Evolutionary conservation across 1,140 invertebrate genomes (phyloP), one percentile per base, ranked within the genome.

Genomic region (Asbolus verrucosus): DNA sequence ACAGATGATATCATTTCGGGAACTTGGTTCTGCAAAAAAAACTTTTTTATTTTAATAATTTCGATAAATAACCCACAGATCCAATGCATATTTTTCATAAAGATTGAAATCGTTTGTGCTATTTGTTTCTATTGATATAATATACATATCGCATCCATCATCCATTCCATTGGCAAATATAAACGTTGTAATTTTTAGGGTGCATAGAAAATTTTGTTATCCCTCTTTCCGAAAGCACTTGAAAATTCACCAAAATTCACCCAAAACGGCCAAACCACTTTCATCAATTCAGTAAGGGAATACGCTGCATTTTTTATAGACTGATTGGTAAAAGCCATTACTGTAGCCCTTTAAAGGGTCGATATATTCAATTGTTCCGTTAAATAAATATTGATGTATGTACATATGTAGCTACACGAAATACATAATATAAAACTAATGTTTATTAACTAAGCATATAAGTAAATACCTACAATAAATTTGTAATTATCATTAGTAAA

Each of bases 171-270:
- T n/a, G n/a, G n/a, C n/a, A n/a, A n/a, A n/a, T n/a, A n/a, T n/a
- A n/a, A n/a, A 11, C 15, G 15, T 3, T 41, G 38, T 6, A 41
- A 6, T 41, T 11, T 13, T 41, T 2, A 46, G 41, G 41, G 36
- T 63, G 36, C 33, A 39, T 54, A 54, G 3, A 27, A 24, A 24
- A 27, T 27, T 38, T 54, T n/a, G n/a, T n/a, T n/a, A n/a, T n/a
- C n/a, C n/a, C 18, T 50, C 24, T 33, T 67, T 5, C 27, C 14
- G 33, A 31, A 8, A 31, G 15, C 41, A 38, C 46, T 67, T 46
- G 65, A 67, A 67, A 36, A 46, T 70, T 66, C 65, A 38, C 63
- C 46, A 54, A 41, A 60, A 46, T 11, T 46, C 38, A 36, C 11
- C 39, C 33, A 63, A 63, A 63, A 63, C 19, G 61, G 31, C 19